Conservation (phyloP, 2,888 invertebrate genomes). For the Thereva nobilitata region DNA sequence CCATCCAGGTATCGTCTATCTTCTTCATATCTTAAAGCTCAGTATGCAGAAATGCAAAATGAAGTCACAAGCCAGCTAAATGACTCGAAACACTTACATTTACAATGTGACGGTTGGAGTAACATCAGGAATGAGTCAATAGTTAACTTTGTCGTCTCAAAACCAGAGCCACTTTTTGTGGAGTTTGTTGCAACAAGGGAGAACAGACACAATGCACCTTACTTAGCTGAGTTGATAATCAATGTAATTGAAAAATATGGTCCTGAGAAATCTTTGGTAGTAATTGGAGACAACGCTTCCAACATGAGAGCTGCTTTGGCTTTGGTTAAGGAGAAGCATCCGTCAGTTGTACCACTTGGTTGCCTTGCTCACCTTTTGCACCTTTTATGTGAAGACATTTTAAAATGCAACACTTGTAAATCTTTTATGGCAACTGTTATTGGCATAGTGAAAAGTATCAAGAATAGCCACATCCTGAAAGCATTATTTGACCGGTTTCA, state of each 20-base stretch:
- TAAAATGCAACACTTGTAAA: no score
- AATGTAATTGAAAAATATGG: conserved; percentile 5
- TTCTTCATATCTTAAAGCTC: conserved; percentile 4
- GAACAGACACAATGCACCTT: conserved; percentile 7
- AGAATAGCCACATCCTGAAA: conserved; percentile 4
- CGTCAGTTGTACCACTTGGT: conserved; percentile 1
- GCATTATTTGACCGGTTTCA: conserved; percentile 7
- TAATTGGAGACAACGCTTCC: conserved; percentile 1
- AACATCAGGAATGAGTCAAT: conserved; percentile 7
- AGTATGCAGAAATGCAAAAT: conserved; percentile 5
- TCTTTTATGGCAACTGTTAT: not conserved
- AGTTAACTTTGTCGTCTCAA: conserved; percentile 1
- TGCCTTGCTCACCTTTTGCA: conserved; percentile 1
- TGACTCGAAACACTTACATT: not conserved
- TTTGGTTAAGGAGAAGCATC: not conserved
- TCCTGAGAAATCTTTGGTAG: not conserved
- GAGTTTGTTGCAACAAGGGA: conserved; percentile 2
- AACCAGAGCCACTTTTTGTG: conserved; percentile 7
- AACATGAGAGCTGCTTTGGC: conserved; percentile 2
- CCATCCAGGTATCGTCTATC: not conserved
- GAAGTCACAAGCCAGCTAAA: conserved; percentile 7
- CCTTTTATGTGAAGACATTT: no score
- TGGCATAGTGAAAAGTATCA: conserved; percentile 7
- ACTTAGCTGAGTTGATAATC: conserved; percentile 2
- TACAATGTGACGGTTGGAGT: conserved; percentile 7